These are phyloP conservation scores for Lasioglossum leucozonium DNA, from an alignment of 2,888 invertebrate species.

Conservation along the genomic window DNA sequence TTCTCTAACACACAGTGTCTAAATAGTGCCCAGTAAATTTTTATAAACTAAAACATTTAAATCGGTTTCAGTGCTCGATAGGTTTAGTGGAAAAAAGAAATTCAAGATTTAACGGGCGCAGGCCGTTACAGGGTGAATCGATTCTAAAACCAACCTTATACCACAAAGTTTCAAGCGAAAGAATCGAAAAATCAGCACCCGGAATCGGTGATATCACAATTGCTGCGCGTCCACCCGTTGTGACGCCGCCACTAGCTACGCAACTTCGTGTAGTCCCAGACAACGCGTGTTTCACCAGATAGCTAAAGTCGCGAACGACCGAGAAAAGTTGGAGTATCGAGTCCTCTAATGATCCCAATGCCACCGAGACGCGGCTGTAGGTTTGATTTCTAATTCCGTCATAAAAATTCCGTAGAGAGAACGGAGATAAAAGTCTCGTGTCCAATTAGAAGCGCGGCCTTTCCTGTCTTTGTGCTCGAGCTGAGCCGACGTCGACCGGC, in stretches of 20 bases:
- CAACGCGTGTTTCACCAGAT: background rate
- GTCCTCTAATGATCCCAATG: background rate
- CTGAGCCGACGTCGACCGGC: background rate
- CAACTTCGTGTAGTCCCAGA: background rate
- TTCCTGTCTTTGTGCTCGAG: background rate
- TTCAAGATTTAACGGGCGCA: too few relatives aligned
- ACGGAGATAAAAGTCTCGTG: slow-evolving; percentile 5
- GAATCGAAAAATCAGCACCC: background rate
- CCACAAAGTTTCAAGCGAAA: background rate
- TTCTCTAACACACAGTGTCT: too few relatives aligned
- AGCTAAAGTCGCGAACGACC: background rate
- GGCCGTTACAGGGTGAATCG: too few relatives aligned
- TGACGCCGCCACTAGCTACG: background rate
- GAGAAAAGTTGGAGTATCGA: background rate
- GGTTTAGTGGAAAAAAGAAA: too few relatives aligned
- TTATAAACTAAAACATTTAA: too few relatives aligned
- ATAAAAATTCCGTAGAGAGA: slow-evolving; percentile 50
- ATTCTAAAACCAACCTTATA: too few relatives aligned
- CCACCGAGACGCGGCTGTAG: background rate
- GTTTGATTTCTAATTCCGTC: slow-evolving; percentile 28
- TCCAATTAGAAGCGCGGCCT: slow-evolving; percentile 6
- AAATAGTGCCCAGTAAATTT: too few relatives aligned
- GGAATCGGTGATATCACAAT: background rate
- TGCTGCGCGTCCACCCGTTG: background rate
- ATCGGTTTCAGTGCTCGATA: too few relatives aligned